Evolutionary conservation across 2,113 vertebrate genomes (phyloP).

Genomic region (Jaculus jaculus): DNA sequence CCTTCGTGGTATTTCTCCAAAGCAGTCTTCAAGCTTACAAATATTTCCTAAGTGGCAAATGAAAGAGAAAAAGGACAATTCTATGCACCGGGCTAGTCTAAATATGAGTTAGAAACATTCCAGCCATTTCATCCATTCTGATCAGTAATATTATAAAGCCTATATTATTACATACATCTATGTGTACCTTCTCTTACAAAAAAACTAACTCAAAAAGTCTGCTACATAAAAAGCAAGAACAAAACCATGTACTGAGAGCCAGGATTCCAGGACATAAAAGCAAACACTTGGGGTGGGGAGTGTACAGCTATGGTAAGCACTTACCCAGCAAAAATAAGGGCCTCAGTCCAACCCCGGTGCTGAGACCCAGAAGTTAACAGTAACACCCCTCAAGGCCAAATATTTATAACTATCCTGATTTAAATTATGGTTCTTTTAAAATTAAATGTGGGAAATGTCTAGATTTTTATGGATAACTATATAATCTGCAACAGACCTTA

Average conservation of each 20-base stretch:
- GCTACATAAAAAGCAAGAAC: not conserved
- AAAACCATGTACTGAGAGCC: not conserved
- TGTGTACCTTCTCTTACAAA: not conserved
- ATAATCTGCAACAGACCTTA: not conserved
- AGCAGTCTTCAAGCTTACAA: constrained; percentile 68
- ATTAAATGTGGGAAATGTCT: not conserved
- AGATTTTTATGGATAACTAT: not conserved
- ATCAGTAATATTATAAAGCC: not conserved
- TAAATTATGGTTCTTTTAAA: not conserved
- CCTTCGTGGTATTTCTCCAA: constrained; percentile 77
- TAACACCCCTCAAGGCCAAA: not conserved
- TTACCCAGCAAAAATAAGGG: not conserved
- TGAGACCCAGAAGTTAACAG: not conserved
- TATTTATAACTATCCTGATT: not conserved
- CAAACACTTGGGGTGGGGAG: not conserved
- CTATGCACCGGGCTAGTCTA: not conserved
- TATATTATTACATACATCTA: not conserved
- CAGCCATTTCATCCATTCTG: not conserved
- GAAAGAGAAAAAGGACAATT: constrained; percentile 9
- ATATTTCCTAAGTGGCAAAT: constrained; percentile 71
- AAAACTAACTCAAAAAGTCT: not conserved
- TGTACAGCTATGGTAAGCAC: not conserved
- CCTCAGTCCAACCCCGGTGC: not conserved
- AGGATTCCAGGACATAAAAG: not conserved
- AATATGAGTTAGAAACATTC: not conserved